Evolutionary conservation across 1,140 invertebrate genomes (phyloP).

Genomic region (Aporrectodea caliginosa): DNA sequence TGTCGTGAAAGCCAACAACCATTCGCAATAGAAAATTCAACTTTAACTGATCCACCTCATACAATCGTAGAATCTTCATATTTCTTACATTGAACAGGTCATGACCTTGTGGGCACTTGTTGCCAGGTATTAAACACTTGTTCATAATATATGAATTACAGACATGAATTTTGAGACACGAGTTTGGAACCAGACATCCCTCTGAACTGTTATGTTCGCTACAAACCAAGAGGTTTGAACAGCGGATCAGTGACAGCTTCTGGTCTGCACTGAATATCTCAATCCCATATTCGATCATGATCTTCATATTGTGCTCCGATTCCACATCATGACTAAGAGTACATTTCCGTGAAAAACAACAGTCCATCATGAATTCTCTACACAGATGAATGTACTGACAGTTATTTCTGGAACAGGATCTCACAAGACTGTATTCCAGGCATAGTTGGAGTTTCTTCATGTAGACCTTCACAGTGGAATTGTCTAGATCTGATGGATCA

Average conservation of each 20-base stretch:
- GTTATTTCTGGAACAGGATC: background rate
- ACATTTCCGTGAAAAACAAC: background rate
- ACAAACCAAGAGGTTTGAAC: background rate
- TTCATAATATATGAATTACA: background rate
- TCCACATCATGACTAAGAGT: background rate
- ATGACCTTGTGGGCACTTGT: background rate
- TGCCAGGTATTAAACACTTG: background rate
- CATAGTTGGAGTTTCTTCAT: background rate
- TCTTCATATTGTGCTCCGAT: background rate
- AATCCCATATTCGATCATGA: background rate
- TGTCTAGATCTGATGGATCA: background rate
- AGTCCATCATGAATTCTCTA: background rate
- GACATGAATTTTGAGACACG: background rate
- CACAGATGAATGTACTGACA: background rate
- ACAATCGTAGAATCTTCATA: background rate
- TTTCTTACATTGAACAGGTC: background rate
- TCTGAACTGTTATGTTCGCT: background rate
- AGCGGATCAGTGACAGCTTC: background rate
- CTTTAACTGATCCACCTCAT: background rate
- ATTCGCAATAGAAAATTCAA: background rate
- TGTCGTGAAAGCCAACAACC: background rate
- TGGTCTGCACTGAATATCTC: background rate
- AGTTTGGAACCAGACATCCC: background rate
- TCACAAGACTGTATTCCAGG: background rate
- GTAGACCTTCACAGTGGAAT: background rate